Evolutionary conservation across 2,113 vertebrate genomes (phyloP), one percentile per base, ranked within the genome.

Genomic region (Petromus typicus): DNA sequence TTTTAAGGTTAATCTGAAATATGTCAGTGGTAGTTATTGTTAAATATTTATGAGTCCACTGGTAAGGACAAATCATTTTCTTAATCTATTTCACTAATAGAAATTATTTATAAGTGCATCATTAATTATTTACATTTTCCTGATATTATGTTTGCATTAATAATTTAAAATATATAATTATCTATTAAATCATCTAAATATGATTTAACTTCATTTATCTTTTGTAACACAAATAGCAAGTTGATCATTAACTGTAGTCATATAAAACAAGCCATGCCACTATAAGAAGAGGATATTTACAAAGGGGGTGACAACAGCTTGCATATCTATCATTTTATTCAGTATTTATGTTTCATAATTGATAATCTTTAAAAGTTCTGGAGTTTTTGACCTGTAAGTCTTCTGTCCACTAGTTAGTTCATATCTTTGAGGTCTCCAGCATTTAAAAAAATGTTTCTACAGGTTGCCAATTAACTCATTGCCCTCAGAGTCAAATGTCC

Each of bases 111-210:
- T 98, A 98, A 99, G 98, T 97, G 73, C 88, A 96, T 97, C 94
- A 97, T 99, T 98, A 98, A 98, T 98, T 98, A 98, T 99, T 99
- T 97, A 99, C 59, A 93, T 98, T 98, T 98, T 98, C 98, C 98
- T 98, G 97, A 98, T 98, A 98, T 98, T 98, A 98, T 98, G 97
- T 98, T 98, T 98, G 96, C 95, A 98, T 99, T 98, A 98, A 99
- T 98, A 98, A 98, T 98, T 98, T 97, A 98, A 96, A 95, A 90
- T 94, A 98, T 98, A 97, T 97, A 98, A 98, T 98, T 98, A 98
- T 98, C 98, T 99, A 98, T 98, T 98, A 98, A 98, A 98, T 98
- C 97, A 97, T 98, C 98, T 98, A 98, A 98, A 98, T 98, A 98
- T 98, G 96, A 98, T 98, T 98, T 98, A 91, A 88, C 96, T 97